Conservation (phyloP, 2,888 invertebrate species). For the Oscheius sp. region DNA sequence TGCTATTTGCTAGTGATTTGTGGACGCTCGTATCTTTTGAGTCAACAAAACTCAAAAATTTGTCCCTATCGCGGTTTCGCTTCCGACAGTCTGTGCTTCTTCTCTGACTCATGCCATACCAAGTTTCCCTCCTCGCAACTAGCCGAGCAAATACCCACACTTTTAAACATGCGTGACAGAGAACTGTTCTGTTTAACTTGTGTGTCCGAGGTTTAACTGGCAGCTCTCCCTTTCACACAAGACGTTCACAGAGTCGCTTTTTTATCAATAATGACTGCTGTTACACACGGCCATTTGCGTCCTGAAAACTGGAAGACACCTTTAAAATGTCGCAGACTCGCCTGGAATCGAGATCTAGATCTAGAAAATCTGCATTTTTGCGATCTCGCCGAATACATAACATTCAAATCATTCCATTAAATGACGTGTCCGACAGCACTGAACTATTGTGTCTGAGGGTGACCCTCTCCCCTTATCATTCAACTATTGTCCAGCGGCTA, state of each 20-base stretch:
- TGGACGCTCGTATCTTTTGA: conserved; percentile 1
- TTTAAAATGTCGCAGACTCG: neutral
- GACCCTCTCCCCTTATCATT: neutral
- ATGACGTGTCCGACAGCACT: neutral
- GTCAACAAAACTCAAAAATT: neutral
- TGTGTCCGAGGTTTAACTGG: neutral
- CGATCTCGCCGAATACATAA: neutral
- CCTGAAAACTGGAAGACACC: neutral
- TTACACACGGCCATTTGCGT: neutral
- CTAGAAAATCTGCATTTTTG: neutral
- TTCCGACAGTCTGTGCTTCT: neutral
- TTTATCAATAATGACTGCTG: neutral
- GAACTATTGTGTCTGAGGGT: neutral
- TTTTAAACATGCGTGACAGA: neutral
- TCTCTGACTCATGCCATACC: neutral
- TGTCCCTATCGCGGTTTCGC: neutral
- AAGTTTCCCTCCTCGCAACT: neutral
- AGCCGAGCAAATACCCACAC: neutral
- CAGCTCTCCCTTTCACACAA: neutral
- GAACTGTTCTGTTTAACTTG: conserved; percentile 7
- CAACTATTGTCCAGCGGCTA: neutral
- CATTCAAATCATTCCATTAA: neutral
- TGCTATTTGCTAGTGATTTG: conserved; percentile 5
- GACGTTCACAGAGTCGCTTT: neutral
- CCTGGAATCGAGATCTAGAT: neutral